Evolutionary conservation across 2,797 vertebrate species (phyloP), one percentile per base, ranked within the genome.

Genomic region (Chloroceryle inda): DNA sequence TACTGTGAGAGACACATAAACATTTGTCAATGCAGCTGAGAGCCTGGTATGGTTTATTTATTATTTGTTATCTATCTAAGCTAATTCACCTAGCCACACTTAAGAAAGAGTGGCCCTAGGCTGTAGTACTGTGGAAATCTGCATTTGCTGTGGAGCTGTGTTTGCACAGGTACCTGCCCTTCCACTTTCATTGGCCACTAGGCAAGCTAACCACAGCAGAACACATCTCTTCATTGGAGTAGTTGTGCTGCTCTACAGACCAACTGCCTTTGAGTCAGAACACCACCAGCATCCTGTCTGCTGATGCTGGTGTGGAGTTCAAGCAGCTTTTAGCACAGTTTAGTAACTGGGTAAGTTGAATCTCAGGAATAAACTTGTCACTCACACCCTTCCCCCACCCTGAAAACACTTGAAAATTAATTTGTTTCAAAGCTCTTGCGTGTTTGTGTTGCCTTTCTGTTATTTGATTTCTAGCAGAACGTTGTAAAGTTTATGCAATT

Each of bases 401-500:
- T 19, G 23, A 61, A 94, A 85, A 59, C 44, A 53, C 50, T 67
- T 89, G 42, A 78, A 83, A 89, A 91, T 86, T 85, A 56, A 76
- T 26, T 91, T 94, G 62, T 80, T 66, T 81, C 45, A 72, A 21
- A 92, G 63, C 66, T 92, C 75, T 92, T 63, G 14, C 64, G 55
- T 89, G 66, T 96, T 97, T 97, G 77, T 95, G 97, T 97, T 95
- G 92, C 52, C 56, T 94, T 94, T 89, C 82, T 91, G 73, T 76
- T 96, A 91, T 96, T 97, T 97, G 96, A 91, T 97, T 97, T 97
- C 89, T 61, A 94, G 71, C 42, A 80, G 73, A 97, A 96, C 7
- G 21, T 87, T 96, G 92, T 94, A 92, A 95, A 96, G 90, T 95
- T 97, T 96, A 88, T 96, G 93, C 96, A 97, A 97, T 97, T 94